phyloP scores from a whole-genome alignment of 2,888 invertebrate species.

The Entomobrya proxima region DNA sequence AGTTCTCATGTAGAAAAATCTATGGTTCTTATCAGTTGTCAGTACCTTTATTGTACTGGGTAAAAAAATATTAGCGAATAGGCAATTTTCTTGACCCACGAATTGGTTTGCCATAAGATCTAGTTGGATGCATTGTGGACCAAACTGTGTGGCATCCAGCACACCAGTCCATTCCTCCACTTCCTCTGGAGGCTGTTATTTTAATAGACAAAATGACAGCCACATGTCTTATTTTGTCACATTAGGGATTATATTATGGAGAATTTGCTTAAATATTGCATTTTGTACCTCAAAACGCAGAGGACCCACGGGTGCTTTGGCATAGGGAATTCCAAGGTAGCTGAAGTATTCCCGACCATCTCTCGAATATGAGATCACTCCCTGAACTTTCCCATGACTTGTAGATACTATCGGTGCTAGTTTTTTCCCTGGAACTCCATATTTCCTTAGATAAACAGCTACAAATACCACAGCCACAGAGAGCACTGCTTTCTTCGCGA shows the following conservation, averaged over 20 bases:
- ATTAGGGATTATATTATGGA: background rate
- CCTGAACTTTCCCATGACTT: constrained; percentile 59
- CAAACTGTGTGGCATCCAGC: constrained; percentile 49
- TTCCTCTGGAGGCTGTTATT: constrained; percentile 45
- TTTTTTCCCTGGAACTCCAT: constrained; percentile 45
- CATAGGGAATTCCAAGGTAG: constrained; percentile 61
- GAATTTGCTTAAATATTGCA: too few relatives aligned
- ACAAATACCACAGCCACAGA: constrained; percentile 53
- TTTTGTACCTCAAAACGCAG: constrained; percentile 59
- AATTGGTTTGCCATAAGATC: constrained; percentile 51
- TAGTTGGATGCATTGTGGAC: constrained; percentile 57
- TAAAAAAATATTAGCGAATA: background rate
- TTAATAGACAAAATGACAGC: too few relatives aligned
- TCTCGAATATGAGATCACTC: constrained; percentile 63
- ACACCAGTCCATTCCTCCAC: constrained; percentile 60
- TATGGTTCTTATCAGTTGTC: too few relatives aligned
- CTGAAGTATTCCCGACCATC: constrained; percentile 55
- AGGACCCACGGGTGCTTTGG: constrained; percentile 40
- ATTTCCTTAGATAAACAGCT: constrained; percentile 48
- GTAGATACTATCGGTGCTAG: constrained; percentile 63
- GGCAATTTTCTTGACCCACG: constrained; percentile 36
- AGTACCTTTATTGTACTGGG: constrained; percentile 16
- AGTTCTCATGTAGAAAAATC: too few relatives aligned
- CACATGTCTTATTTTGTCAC: too few relatives aligned
- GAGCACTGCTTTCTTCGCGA: constrained; percentile 48